A percentile compares a stretch with the other conserved stretches of the same genome.
phyloP scores from a whole-genome alignment of 1,140 invertebrate genomes.

The Stegodyphus dumicola region DNA sequence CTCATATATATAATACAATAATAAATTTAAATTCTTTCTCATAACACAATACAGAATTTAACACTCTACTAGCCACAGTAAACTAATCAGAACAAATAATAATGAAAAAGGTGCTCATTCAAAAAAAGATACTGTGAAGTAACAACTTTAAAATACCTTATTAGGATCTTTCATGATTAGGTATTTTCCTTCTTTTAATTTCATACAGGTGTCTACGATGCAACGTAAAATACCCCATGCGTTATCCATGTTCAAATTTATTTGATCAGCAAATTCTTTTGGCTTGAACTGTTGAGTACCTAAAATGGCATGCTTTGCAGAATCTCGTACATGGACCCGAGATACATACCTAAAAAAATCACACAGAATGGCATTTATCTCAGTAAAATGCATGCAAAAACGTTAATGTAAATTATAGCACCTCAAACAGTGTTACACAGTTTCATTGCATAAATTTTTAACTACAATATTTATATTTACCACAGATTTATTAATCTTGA shows the following conservation, averaged over 20 bases:
- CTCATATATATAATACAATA: too few species aligned
- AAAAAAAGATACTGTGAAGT: too few species aligned
- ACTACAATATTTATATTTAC: too few species aligned
- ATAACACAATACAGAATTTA: too few species aligned
- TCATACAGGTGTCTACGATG: conserved; percentile 98
- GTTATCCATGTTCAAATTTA: conserved; percentile 99
- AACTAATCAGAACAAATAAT: not conserved
- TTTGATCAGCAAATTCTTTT: conserved; percentile 97
- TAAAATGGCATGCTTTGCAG: conserved; percentile 95
- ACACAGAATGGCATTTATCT: too few species aligned
- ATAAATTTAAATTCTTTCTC: too few species aligned
- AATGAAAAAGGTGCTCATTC: not conserved
- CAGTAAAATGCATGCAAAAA: too few species aligned
- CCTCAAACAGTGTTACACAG: too few species aligned
- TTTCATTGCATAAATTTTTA: too few species aligned
- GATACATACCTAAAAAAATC: conserved; percentile 84
- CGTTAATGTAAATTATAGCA: too few species aligned
- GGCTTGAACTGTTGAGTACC: conserved; percentile 99
- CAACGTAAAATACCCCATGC: conserved; percentile 99
- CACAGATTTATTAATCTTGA: too few species aligned
- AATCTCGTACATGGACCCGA: conserved; percentile 90
- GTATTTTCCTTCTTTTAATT: conserved; percentile 96
- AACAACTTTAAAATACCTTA: conserved; percentile 74
- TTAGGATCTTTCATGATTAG: conserved; percentile 99
- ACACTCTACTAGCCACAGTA: too few species aligned